Percentiles rank a stretch among this genome's conserved stretches.
These are phyloP conservation scores for Macrostomum lignano DNA, from an alignment of 1,140 invertebrate species.

Conservation along the genomic window DNA sequence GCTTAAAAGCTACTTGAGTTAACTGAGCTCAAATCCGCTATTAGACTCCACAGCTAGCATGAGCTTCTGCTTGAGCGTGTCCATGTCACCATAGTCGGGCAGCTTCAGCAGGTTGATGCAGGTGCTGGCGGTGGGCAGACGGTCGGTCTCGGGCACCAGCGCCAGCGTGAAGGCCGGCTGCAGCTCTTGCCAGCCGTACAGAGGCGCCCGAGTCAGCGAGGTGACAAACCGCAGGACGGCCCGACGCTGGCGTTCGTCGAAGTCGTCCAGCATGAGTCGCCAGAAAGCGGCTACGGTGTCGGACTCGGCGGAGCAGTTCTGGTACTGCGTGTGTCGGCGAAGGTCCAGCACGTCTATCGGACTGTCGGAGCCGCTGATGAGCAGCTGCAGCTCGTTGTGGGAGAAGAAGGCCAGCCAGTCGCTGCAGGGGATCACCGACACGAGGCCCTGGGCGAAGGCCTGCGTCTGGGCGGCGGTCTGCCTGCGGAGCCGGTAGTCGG, in stretches of 20 bases:
- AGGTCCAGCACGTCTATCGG: conserved; percentile 68
- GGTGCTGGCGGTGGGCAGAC: conserved; percentile 70
- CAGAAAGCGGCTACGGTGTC: conserved; percentile 39
- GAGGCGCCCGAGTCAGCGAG: conserved; percentile 70
- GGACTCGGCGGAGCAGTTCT: background rate
- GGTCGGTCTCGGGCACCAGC: conserved; percentile 45
- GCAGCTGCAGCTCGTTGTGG: conserved; percentile 62
- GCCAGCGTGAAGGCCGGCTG: conserved; percentile 79
- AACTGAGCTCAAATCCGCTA: conserved; percentile 85
- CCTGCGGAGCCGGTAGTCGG: conserved; percentile 73
- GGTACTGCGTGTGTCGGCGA: conserved; percentile 35
- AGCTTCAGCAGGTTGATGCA: conserved; percentile 90
- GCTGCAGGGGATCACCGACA: conserved; percentile 54
- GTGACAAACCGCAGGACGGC: conserved; percentile 81
- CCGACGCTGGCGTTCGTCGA: conserved; percentile 51
- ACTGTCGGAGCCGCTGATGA: conserved; percentile 68
- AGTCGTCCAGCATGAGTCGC: conserved; percentile 40
- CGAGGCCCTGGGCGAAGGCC: conserved; percentile 40
- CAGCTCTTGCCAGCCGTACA: conserved; percentile 74
- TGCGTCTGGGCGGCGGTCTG: conserved; percentile 53
- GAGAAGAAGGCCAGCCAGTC: conserved; percentile 81
- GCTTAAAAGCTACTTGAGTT: too few relatives aligned
- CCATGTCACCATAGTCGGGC: conserved; percentile 53
- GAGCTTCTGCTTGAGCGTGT: conserved; percentile 48
- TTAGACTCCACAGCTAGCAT: conserved; percentile 72